These are phyloP conservation scores for Oreochromis aureus DNA, from an alignment of 2,113 vertebrate genomes.

Conservation along the genomic window DNA sequence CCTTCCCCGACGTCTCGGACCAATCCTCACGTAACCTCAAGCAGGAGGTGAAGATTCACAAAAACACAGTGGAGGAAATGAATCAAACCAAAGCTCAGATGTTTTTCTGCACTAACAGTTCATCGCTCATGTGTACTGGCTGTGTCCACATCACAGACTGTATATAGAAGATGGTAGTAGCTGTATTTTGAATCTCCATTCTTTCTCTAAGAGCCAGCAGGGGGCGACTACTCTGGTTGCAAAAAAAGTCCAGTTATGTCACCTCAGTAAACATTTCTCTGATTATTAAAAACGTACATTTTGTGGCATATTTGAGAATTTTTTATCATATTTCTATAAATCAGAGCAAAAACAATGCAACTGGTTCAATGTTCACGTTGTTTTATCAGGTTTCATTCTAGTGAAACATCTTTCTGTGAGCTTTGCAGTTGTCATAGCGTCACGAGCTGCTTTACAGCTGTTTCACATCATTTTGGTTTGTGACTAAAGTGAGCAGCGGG, in stretches of 20 bases:
- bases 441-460: background rate
- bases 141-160: background rate
- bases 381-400: background rate
- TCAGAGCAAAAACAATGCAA: background rate
- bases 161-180: background rate
- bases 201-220: background rate
- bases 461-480: too few relatives aligned
- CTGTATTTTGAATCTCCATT: background rate
- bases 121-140: rapidly evolving
- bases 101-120: background rate
- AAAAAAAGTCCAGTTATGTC: background rate
- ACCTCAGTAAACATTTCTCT: background rate
- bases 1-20: background rate
- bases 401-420: background rate
- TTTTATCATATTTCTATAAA: background rate
- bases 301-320: background rate
- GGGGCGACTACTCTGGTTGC: background rate
- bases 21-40: background rate
- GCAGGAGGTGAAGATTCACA: background rate
- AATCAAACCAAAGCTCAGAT: background rate
- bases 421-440: background rate
- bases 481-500: too few relatives aligned
- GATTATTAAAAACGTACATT: background rate
- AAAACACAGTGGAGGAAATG: background rate
- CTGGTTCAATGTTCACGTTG: background rate